A percentile compares a stretch with the other conserved stretches of the same genome.
Evolutionary conservation across 1,140 invertebrate species (phyloP).

Genomic region (Tetraneura akinire): DNA sequence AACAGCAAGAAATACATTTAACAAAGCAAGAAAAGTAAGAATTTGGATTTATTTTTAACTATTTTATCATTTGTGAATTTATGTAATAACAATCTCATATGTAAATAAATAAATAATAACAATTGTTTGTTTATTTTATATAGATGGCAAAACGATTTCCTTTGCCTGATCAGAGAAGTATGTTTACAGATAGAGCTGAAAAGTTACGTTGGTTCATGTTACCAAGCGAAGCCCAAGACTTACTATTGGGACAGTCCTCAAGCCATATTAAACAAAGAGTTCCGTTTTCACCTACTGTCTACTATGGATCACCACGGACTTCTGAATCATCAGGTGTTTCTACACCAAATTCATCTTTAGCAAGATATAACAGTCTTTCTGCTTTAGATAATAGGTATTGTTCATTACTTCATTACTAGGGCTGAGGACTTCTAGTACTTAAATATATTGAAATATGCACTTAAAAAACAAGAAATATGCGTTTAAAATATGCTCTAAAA

Average conservation of each 20-base stretch:
- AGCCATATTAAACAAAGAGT: conserved; percentile 72
- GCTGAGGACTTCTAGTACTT: no score
- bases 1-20: conserved; percentile 77
- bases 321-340: conserved; percentile 57
- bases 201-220: conserved; percentile 84
- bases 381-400: conserved; percentile 58
- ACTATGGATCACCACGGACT: conserved; percentile 56
- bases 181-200: conserved; percentile 69
- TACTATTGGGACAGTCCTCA: conserved; percentile 70
- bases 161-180: conserved; percentile 71
- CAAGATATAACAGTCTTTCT: conserved; percentile 66
- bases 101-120: no score
- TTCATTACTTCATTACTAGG: no score
- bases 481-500: no score
- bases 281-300: conserved; percentile 68
- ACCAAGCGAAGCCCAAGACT: conserved; percentile 73
- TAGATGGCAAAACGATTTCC: conserved; percentile 72
- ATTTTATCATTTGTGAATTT: not conserved
- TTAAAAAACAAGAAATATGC: no score
- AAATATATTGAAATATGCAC: no score
- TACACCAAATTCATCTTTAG: conserved; percentile 57
- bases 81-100: no score
- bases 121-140: conserved; percentile 53
- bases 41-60: not conserved
- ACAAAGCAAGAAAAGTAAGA: conserved; percentile 69